Conservation (phyloP, 2,888 invertebrate genomes). For the Carabus problematicus region DNA sequence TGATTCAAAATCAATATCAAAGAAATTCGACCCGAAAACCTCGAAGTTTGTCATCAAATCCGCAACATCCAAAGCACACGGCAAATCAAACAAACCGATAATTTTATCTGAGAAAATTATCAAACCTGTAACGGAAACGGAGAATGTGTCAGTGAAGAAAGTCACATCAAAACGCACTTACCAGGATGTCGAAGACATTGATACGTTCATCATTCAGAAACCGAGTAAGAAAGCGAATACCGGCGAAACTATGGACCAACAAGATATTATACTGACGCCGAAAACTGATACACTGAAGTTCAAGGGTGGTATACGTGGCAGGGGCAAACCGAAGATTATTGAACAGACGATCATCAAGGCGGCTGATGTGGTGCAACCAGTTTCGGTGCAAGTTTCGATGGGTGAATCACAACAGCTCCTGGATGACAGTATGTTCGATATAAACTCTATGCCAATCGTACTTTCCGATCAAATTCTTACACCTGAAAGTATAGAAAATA, state of each 20-base stretch:
- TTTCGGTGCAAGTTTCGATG: slow-evolving; percentile 33
- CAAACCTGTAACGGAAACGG: slow-evolving; percentile 50
- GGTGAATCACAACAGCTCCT: slow-evolving; percentile 45
- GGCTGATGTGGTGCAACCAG: slow-evolving; percentile 54
- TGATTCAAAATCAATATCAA: slow-evolving; percentile 43
- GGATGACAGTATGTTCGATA: slow-evolving; percentile 69
- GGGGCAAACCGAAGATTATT: slow-evolving; percentile 56
- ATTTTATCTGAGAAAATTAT: slow-evolving; percentile 57
- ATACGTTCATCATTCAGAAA: slow-evolving; percentile 57
- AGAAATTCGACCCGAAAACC: slow-evolving; percentile 41
- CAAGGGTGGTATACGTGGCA: slow-evolving; percentile 40
- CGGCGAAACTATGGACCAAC: slow-evolving; percentile 23
- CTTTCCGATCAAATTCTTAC: slow-evolving; percentile 74
- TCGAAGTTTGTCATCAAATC: slow-evolving; percentile 46
- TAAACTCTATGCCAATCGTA: slow-evolving; percentile 79
- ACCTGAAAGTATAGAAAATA: slow-evolving; percentile 72
- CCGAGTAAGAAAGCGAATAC: slow-evolving; percentile 46
- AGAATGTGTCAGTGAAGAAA: slow-evolving; percentile 52
- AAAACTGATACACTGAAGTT: slow-evolving; percentile 38
- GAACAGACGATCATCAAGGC: slow-evolving; percentile 59
- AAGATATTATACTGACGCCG: slow-evolving; percentile 30
- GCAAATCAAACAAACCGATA: slow-evolving; percentile 52
- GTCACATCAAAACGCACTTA: slow-evolving; percentile 50
- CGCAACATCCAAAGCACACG: slow-evolving; percentile 36
- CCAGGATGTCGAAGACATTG: slow-evolving; percentile 57